Percentiles rank a stretch among this genome's conserved stretches.
Conservation (phyloP, 2,113 vertebrate genomes). For the Seriola rivoliana region DNA sequence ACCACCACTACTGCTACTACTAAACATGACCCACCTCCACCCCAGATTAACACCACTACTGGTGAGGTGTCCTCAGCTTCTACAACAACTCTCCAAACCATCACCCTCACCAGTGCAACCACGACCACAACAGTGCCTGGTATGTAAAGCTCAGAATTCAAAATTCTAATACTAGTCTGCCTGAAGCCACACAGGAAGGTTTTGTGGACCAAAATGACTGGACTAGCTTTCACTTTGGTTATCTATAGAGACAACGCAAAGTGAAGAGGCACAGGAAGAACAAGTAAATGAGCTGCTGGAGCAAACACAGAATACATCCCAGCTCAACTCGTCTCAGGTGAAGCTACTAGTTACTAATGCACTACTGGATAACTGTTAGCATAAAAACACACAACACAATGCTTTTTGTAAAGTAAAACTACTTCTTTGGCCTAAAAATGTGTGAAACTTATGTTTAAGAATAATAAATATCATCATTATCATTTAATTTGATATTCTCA, state of each 20-base stretch:
- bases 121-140: conserved; percentile 19
- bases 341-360: background rate
- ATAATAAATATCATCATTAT: background rate
- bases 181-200: background rate
- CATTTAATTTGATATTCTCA: too few relatives aligned
- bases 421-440: too few relatives aligned
- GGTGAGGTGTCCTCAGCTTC: background rate
- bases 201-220: background rate
- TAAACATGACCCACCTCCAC: background rate
- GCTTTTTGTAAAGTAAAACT: too few relatives aligned
- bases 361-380: background rate
- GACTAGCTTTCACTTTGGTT: background rate
- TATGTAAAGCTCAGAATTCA: conserved; percentile 12
- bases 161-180: background rate
- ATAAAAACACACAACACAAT: background rate
- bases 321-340: conserved; percentile 79
- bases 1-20: background rate
- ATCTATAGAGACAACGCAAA: conserved; percentile 2
- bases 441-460: background rate
- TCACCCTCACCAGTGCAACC: background rate
- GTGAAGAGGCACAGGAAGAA: conserved; percentile 18
- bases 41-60: background rate
- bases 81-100: conserved; percentile 12
- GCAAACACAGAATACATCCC: conserved; percentile 53
- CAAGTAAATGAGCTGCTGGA: conserved; percentile 58